Conservation (phyloP, 2,797 vertebrate genomes). For the Phaenicophaeus curvirostris region DNA sequence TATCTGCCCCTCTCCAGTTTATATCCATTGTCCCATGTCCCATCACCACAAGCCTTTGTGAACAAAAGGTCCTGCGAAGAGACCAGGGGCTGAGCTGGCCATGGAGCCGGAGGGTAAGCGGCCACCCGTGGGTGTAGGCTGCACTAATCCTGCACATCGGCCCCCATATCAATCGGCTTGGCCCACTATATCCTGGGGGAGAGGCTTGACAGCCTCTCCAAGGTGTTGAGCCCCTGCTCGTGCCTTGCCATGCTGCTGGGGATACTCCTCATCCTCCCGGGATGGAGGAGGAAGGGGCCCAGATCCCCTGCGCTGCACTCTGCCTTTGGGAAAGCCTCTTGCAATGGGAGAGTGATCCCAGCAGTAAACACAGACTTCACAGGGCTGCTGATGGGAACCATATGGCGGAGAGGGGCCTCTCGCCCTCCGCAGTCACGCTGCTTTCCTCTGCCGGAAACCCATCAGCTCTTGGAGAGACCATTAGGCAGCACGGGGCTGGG, state of each 20-base stretch:
- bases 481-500: neutral
- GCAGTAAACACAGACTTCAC: neutral
- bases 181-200: fast-evolving
- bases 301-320: fast-evolving
- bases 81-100: neutral
- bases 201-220: neutral
- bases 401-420: slow-evolving; percentile 34
- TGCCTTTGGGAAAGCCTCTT: neutral
- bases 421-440: neutral
- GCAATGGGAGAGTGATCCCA: neutral
- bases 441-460: neutral
- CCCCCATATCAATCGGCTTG: neutral
- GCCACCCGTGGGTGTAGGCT: neutral
- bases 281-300: neutral
- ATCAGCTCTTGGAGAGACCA: neutral
- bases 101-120: fast-evolving
- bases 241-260: fast-evolving
- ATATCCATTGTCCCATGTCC: too few species aligned
- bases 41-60: too few species aligned
- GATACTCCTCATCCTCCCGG: fast-evolving
- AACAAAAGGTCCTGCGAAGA: neutral
- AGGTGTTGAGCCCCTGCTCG: neutral
- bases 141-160: neutral
- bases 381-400: slow-evolving; percentile 43
- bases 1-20: too few species aligned